Evolutionary conservation across 1,140 invertebrate genomes (phyloP), one percentile per base, ranked within the genome.

Genomic region (Ooceraea biroi): DNA sequence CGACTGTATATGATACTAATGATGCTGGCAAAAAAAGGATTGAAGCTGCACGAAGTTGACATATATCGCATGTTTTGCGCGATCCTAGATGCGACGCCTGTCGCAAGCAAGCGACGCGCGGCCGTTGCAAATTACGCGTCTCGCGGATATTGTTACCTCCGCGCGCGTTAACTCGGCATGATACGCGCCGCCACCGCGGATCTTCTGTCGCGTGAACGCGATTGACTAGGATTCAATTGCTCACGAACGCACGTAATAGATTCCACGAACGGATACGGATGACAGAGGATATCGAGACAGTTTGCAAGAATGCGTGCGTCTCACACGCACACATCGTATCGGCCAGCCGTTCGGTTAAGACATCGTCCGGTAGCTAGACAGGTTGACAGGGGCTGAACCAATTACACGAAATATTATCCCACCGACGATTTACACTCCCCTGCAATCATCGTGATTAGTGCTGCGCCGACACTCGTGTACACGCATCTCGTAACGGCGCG

Each of bases 361-460:
- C 91, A 90, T 92, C 91, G 91, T 84, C 76, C 86, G 83, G 88
- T 85, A 89, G 87, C 86, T 89, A 92, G 91, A 92, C 91, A 92
- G 90, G 86, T 93, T 93, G 92, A 93, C 92, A 93, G 91, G 87
- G 91, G 87, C 92, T 92, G 92, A 91, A 92, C 92, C 92, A 93
- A 93, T 93, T 93, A 93, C 90, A 89, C 87, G 90, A 74, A 90
- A 92, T 92, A 93, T 91, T 93, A 93, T 93, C 91, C 85, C 83
- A 63, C 90, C 90, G 89, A 90, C 91, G 89, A 90, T 91, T 89
- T 89, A 82, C 89, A 87, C 91, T 90, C 74, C 91, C 89, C 90
- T 91, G 92, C 92, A 93, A 93, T 93, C 91, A 93, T 83, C 82
- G 88, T 92, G 91, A 93, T 93, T 93, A 93, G 92, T 89, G 91